Evolutionary conservation across 2,797 vertebrate species (phyloP), one percentile per base, ranked within the genome.

Genomic region (Dicrostonyx torquatus): DNA sequence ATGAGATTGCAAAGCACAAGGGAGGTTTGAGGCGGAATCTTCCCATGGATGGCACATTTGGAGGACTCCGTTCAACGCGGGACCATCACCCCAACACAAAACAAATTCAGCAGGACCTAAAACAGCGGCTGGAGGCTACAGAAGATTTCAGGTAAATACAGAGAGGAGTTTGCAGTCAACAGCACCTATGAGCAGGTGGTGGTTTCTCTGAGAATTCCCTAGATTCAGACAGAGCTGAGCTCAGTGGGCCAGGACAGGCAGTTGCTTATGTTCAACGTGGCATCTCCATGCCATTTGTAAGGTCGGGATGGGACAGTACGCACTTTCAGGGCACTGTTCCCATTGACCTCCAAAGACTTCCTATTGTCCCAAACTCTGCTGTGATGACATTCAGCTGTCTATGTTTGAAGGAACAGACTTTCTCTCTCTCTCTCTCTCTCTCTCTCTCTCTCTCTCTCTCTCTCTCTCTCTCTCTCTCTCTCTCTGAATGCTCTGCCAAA

Each of bases 1-100:
- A 34, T 13, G 18, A 7, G 15, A 31, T 24, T 6, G 18, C 1
- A 0, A 26, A 22, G 11, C n/a, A 0, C 26, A 9, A 31, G 0
- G 6, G n/a, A 53, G 17, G 29, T 9, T 9, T 24, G 34, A n/a
- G 11, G 18, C 18, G 37, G 78, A 58, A 55, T 26, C 70, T 83
- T 40, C 31, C n/a, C 40, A 37, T 4, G 6, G 13, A 20, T 40
- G 77, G n/a, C 4, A 17, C 40, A 1, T 22, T 22, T 53, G 31
- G 24, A 24, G 14, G 2, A 48, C 40, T 20, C 22, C 9, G 24
- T 34, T 37, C 45, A 15, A 12, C 26, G 12, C 60, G 50, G 10
- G 68, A 86, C 37, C 22, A 3, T 22, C 11, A 48, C 2, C 29
- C 60, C 22, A 58, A 58, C 26, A 78, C 45, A 34, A 60, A 37